Evolutionary conservation across 2,888 invertebrate species (phyloP).

Genomic region (Coremacera marginata): DNA sequence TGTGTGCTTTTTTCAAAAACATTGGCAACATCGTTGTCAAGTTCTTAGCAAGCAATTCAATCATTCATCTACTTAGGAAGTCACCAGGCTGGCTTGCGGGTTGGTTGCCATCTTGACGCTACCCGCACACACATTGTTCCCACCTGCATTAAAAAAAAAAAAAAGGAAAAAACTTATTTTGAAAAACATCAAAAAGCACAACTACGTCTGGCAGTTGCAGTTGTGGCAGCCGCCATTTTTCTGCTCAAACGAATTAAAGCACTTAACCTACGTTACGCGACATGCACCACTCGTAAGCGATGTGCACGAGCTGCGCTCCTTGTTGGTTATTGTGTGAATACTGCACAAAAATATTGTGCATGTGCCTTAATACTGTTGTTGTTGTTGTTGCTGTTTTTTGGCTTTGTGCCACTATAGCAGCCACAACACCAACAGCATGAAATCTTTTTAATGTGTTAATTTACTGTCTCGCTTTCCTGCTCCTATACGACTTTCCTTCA

Average conservation of each 20-base stretch:
- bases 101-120: not conserved
- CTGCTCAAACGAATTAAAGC: conserved; percentile 29
- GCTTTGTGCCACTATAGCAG: not conserved
- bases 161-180: not conserved
- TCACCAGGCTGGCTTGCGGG: no score
- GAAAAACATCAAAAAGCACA: not conserved
- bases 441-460: conserved; percentile 28
- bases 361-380: not conserved
- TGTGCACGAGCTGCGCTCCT: not conserved
- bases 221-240: not conserved
- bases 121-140: not conserved
- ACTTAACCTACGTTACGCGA: conserved; percentile 10
- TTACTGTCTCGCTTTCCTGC: not conserved
- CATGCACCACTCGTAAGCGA: not conserved
- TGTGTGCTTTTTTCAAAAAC: not conserved
- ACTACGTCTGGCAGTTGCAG: not conserved
- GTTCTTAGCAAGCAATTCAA: not conserved
- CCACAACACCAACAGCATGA: not conserved
- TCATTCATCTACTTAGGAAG: not conserved
- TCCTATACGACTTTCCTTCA: not conserved
- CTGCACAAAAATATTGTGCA: not conserved
- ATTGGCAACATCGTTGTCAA: not conserved
- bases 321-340: not conserved
- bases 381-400: conserved; percentile 2
- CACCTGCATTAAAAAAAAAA: not conserved